phyloP scores from a whole-genome alignment of 2,888 invertebrate species.

The Mayetiola destructor region DNA sequence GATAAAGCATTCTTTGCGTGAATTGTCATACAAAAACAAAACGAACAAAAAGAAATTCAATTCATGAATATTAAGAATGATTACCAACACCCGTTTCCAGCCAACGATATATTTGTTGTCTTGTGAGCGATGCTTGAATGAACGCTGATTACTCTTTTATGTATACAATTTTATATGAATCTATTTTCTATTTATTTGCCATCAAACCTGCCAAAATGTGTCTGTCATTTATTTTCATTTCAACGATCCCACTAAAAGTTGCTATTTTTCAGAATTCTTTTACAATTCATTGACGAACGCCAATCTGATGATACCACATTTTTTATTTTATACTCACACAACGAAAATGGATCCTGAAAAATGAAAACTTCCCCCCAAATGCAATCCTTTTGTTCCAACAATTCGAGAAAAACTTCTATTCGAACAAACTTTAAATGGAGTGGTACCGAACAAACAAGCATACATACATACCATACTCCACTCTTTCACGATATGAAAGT shows the following conservation, averaged over 20 bases:
- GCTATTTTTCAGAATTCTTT: constrained; percentile 5
- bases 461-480: not conserved
- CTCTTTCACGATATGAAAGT: not conserved
- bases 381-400: constrained; percentile 8
- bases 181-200: not conserved
- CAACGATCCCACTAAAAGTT: not conserved
- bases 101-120: not conserved
- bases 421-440: constrained; percentile 3
- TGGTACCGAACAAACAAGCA: not conserved
- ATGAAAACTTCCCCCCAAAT: too few relatives aligned
- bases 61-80: not conserved
- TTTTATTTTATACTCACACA: too few relatives aligned
- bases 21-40: not conserved
- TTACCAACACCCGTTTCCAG: not conserved
- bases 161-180: constrained; percentile 11
- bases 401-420: not conserved
- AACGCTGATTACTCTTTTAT: too few relatives aligned
- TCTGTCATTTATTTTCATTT: constrained; percentile 5
- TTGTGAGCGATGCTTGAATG: too few relatives aligned
- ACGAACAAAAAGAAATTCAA: not conserved
- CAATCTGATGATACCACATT: too few relatives aligned
- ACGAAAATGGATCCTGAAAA: too few relatives aligned
- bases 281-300: too few relatives aligned
- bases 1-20: too few relatives aligned
- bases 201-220: not conserved